A percentile compares a stretch with the other conserved stretches of the same genome.
phyloP scores from a whole-genome alignment of 2,113 vertebrate genomes.

The Megaleporinus macrocephalus region DNA sequence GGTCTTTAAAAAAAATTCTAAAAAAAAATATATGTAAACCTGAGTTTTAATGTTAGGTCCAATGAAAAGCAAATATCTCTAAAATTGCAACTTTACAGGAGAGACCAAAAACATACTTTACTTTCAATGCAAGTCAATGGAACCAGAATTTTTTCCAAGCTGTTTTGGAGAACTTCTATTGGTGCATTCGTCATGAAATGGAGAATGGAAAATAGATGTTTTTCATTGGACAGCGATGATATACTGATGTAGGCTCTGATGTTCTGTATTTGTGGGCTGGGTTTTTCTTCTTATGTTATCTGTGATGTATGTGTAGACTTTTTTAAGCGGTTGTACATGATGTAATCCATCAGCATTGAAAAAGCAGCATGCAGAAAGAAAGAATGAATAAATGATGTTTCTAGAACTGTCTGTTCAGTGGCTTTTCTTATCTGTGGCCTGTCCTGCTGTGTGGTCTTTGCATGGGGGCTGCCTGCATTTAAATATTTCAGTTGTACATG shows the following conservation, averaged over 20 bases:
- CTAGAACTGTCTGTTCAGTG: slow-evolving; percentile 33
- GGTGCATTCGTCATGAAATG: too few relatives aligned
- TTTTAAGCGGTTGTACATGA: background rate
- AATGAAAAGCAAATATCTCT: too few relatives aligned
- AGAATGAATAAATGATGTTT: slow-evolving; percentile 57
- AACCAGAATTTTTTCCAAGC: too few relatives aligned
- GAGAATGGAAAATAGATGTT: too few relatives aligned
- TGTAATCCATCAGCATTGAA: slow-evolving; percentile 11
- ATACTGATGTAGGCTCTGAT: background rate
- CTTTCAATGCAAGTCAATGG: too few relatives aligned
- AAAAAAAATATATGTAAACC: background rate
- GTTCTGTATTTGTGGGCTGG: background rate
- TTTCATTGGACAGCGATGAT: too few relatives aligned
- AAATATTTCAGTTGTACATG: slow-evolving; percentile 42
- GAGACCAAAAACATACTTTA: too few relatives aligned
- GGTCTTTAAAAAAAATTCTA: background rate
- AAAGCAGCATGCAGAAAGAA: slow-evolving; percentile 40
- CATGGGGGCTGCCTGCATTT: slow-evolving; percentile 21
- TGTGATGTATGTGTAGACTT: slow-evolving; percentile 13
- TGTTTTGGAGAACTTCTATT: too few relatives aligned
- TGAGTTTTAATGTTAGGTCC: background rate
- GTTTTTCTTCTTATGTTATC: background rate
- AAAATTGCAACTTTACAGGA: too few relatives aligned
- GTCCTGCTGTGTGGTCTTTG: slow-evolving; percentile 36
- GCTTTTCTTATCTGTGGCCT: slow-evolving; percentile 17